Evolutionary conservation across 2,797 vertebrate species (phyloP), one percentile per base, ranked within the genome.

Genomic region (Orestias chungarensis): DNA sequence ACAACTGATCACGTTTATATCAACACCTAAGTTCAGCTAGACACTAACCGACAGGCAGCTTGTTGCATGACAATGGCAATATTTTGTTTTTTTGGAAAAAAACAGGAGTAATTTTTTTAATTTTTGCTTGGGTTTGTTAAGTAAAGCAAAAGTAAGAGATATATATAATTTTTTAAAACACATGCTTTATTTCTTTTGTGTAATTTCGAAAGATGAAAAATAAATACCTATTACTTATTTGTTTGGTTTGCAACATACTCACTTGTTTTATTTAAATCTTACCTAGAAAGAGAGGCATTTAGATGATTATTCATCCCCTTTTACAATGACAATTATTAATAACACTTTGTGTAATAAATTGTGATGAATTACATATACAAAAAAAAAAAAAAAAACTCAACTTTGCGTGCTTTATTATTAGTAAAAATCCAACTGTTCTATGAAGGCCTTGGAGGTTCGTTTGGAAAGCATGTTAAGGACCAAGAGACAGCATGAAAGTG

Each of bases 1-100:
- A 84, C 87, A 86, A 87, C 77, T 91, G 85, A 88, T 47, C 31
- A 40, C 35, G 71, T 52, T 38, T 43, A 43, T 65, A 92, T 90
- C 83, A 71, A 88, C 85, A 87, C 3, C 82, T 49, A 68, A 43
- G 12, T 44, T 57, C 10, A 33, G n/a, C 5, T 31, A 61, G 79
- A 81, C 23, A 50, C 23, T 27, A 14, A 52, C 1, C 49, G 25
- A 83, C 86, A 80, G 69, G 74, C 82, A 79, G 46, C 70, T 80
- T 68, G 46, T 59, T 69, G 66, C 44, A 73, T 52, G 74, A 78
- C 71, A 71, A 80, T 75, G 72, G 67, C 77, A 74, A 75, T 67
- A 72, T 64, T 66, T 62, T 62, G 27, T 23, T 54, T 72, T 71
- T n/a, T n/a, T n/a, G n/a, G n/a, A n/a, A n/a, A n/a, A n/a, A n/a